Evolutionary conservation across 2,113 vertebrate species (phyloP).

Genomic region (Picathartes gymnocephalus): DNA sequence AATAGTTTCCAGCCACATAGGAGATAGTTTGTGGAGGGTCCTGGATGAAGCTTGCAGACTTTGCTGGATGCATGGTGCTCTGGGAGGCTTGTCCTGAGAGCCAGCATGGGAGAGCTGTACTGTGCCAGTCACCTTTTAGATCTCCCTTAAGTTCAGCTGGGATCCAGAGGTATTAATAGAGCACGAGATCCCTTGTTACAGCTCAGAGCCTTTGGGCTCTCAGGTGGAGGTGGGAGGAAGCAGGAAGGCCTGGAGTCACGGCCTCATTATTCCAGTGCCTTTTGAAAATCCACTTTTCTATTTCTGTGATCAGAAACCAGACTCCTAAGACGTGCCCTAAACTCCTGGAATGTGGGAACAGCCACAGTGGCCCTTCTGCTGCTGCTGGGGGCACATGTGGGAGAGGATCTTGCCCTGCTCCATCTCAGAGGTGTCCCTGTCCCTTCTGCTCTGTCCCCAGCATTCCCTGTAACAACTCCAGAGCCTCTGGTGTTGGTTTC

Average conservation of each 20-base stretch:
- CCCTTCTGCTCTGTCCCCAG: slow-evolving; percentile 61
- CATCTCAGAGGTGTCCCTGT: background rate
- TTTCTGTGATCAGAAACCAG: background rate
- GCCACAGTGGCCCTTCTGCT: fast-evolving
- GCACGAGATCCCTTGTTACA: background rate
- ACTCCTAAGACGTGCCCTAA: fast-evolving
- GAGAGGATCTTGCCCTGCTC: background rate
- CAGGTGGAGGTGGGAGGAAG: background rate
- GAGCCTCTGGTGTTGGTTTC: slow-evolving; percentile 99
- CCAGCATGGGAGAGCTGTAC: background rate
- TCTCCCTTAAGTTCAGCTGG: background rate
- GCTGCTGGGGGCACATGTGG: fast-evolving
- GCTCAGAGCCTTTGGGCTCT: background rate
- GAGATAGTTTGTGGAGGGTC: background rate
- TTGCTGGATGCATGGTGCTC: background rate
- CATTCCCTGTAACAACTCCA: slow-evolving; percentile 96
- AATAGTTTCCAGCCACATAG: background rate
- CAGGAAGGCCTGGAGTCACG: background rate
- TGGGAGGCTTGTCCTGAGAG: background rate
- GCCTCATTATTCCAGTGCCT: background rate
- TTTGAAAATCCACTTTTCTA: background rate
- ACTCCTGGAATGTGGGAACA: background rate
- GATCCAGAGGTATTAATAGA: slow-evolving; percentile 23
- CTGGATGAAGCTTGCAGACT: background rate
- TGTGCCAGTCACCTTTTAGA: background rate